These are phyloP conservation scores for Nerophis lumbriciformis DNA, from an alignment of 2,113 vertebrate genomes.

Conservation along the genomic window DNA sequence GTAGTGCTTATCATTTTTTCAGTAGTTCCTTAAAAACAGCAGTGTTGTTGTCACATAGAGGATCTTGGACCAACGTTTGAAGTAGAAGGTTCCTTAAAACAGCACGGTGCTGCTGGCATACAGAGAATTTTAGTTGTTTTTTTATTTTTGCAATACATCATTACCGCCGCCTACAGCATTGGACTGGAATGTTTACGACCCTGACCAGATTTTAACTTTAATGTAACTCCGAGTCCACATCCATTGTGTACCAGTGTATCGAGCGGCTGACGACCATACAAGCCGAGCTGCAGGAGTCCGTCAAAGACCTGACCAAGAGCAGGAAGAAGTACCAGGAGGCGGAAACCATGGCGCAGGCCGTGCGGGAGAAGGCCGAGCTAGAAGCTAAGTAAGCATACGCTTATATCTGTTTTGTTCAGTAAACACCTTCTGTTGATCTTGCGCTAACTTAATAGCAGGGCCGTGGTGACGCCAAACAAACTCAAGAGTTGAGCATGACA, in stretches of 20 bases:
- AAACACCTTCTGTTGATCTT: background rate
- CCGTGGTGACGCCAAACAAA: background rate
- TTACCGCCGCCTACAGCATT: too few species aligned
- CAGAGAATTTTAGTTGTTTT: too few species aligned
- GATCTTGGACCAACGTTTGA: too few species aligned
- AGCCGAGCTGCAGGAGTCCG: constrained; percentile 90
- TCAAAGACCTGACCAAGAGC: constrained; percentile 96
- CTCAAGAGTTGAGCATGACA: background rate
- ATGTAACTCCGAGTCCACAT: too few species aligned
- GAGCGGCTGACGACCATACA: constrained; percentile 93
- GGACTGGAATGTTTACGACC: too few species aligned
- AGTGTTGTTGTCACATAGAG: too few species aligned
- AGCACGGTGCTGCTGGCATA: too few species aligned
- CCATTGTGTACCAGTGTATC: constrained; percentile 73
- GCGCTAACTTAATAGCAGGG: background rate
- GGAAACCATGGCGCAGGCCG: constrained; percentile 93
- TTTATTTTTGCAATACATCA: too few species aligned
- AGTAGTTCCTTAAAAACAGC: too few species aligned
- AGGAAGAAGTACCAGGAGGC: constrained; percentile 98
- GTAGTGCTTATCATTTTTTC: too few species aligned
- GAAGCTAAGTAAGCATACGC: constrained; percentile 86
- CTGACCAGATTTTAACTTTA: too few species aligned
- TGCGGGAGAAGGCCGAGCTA: constrained; percentile 93
- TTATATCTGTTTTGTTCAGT: background rate
- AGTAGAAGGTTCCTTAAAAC: too few species aligned